Evolutionary conservation across 2,888 invertebrate genomes (phyloP), one percentile per base, ranked within the genome.

Genomic region (Monochamus alternatus): DNA sequence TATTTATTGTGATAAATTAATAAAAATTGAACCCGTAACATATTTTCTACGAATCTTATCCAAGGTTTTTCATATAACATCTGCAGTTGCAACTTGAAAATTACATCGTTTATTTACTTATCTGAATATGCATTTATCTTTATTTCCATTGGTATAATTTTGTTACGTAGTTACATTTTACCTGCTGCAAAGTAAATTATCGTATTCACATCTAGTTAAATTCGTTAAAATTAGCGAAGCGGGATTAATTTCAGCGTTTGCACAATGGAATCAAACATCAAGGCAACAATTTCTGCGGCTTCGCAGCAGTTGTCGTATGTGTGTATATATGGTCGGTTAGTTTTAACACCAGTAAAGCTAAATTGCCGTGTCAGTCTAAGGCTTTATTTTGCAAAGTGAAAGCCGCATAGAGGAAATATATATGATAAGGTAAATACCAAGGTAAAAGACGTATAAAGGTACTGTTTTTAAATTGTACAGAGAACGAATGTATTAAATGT

Each of bases 261-360:
- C 47, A 51, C 47, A 64, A 44, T 47, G 14, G 47, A 22, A 30
- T 44, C n/a, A 47, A 64, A 64, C 64, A 44, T 22, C 47, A 64
- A 64, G 64, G 47, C 47, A 69, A 60, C 69, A 68, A 59, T 69
- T 59, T 69, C 60, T 60, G 69, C 69, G 69, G 69, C 44, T 38
- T 65, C 30, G 30, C 44, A 60, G 59, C 47, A 69, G 44, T 59
- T 59, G 60, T 69, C 69, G 43, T 60, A 69, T 22, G 68, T 68
- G 68, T 68, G 43, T 68, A 68, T 59, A 68, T 69, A 44, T 60
- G 69, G 69, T 69, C 59, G 47, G 59, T 47, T 69, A 43, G 30
- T 55, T 44, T 44, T 58, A 60, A 59, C 47, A 47, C 22, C 47
- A 7, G 71, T 71, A 71, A 59, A 71, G 60, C 44, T 71, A 71